Base-by-base conservation (phyloP, 1,140 invertebrate species). In the Leptonema lineaticorne region DNA sequence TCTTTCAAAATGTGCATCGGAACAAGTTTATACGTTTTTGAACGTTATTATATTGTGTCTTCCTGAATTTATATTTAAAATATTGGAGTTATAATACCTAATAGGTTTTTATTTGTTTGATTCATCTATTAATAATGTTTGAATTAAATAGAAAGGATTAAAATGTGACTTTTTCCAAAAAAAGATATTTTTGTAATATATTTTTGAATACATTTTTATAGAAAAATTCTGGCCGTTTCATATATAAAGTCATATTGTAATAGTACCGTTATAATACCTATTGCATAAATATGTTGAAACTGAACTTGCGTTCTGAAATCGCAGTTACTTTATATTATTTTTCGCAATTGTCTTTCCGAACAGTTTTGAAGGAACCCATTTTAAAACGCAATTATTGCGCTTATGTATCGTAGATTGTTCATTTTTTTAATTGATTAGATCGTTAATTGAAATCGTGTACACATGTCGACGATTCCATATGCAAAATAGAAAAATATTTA, bases 241-340 rank as follows among this genome's bases (percentile, higher is more conserved):
- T 33, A 33, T 33, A 11, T 33, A 33, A 33, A 33, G 5, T 33
- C 30, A 33, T 6, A 33, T 5, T 33, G 30, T 33, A 11, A 33
- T 33, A 11, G 11, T 33, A 33, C 30, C 9, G 9, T 53, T 53
- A 26, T 53, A 53, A 53, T 53, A 53, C 9, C 18, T 4, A 53
- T 53, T 53, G 50, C 50, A 26, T 26, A 26, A 53, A 53, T 22
- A 14, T 53, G 20, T 11, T 22, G 50, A 53, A 53, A 53, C 22
- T 11, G 50, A 53, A 24, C 50, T 20, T 29, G 33, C 57, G 24
- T 33, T 59, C 57, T 30, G 28, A 30, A 59, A 33, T 16, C 57
- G 57, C 28, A 14, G 53, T 59, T 59, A 18, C 33, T 59, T 59
- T 20, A 18, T 33, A 33, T 59, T n/a, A n/a, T n/a, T n/a, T 59